Evolutionary conservation across 2,888 invertebrate genomes (phyloP), one percentile per base, ranked within the genome.

Genomic region (Papilio gigon): DNA sequence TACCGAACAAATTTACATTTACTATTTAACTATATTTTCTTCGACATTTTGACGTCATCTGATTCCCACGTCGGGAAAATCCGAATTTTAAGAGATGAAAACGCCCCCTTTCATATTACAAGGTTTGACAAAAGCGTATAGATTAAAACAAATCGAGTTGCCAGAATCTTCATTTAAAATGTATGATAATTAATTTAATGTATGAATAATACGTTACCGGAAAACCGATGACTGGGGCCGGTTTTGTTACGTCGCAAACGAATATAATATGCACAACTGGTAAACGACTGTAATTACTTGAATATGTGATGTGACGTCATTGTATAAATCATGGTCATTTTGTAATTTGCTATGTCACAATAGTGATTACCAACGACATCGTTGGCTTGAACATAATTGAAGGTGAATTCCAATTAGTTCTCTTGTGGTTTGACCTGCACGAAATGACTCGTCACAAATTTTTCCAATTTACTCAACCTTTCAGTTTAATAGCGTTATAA

Each of bases 281-380:
- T 56, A 56, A 56, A 56, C 53, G 30, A 56, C n/a, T 56, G 30
- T 40, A 60, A 60, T 60, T 40, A 37, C 25, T 14, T n/a, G 22
- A 25, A 60, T 40, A 35, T 59, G 37, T 14, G 37, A 40, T 12
- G 25, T 60, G 60, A 60, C 60, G 60, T 60, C 60, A 60, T 60
- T 40, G 22, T 25, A 8, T n/a, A 20, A 37, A 40, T 22, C n/a
- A 60, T 14, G 14, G 59, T 59, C 59, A 37, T 59, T 59, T 59
- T 37, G 37, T 37, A 59, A 56, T 65, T 17, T 56, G 30, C 47
- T 4, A 14, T 30, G 53, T 56, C 53, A 30, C 53, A 56, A 27
- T 56, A 30, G 53, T 56, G 9, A n/a, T 47, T 47, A 47, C 47
- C 22, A 22, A 47, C 30, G n/a, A 56, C 30, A 56, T 56, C 30